These are phyloP conservation scores for Heliconius himera DNA, from an alignment of 1,140 invertebrate genomes.

Conservation along the genomic window DNA sequence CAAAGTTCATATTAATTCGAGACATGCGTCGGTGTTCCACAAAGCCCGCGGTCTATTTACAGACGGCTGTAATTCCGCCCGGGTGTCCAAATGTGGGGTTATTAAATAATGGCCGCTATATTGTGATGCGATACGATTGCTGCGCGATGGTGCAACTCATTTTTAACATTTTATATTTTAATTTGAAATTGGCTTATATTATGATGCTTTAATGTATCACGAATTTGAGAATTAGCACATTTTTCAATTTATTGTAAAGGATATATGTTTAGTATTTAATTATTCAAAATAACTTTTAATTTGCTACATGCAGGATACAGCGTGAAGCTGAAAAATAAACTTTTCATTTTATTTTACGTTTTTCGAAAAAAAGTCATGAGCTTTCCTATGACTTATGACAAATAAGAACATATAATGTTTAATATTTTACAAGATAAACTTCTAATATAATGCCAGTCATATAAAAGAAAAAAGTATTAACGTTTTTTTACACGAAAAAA, in stretches of 20 bases:
- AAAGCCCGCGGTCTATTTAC: conserved; percentile 70
- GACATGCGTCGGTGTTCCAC: conserved; percentile 32
- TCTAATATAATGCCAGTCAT: background rate
- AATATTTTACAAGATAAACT: background rate
- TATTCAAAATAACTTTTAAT: background rate
- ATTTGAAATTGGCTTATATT: background rate
- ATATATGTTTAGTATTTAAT: too few relatives aligned
- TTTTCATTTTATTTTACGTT: too few relatives aligned
- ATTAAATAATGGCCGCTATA: conserved; percentile 68
- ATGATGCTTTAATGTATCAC: background rate
- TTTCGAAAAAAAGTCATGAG: background rate
- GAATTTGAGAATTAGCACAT: background rate
- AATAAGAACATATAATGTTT: too few relatives aligned
- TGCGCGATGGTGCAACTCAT: conserved; percentile 25
- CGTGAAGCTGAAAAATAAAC: too few relatives aligned
- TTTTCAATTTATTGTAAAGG: too few relatives aligned
- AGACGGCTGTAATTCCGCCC: conserved; percentile 68
- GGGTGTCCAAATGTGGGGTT: conserved; percentile 70
- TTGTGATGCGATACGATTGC: conserved; percentile 39
- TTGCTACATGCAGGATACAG: too few relatives aligned
- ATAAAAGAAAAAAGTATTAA: background rate
- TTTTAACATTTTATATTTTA: conserved; percentile 3
- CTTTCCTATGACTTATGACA: too few relatives aligned
- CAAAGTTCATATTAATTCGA: conserved; percentile 3
- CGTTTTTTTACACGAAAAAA: conserved; percentile 1